Evolutionary conservation across 2,888 invertebrate species (phyloP).

Genomic region (Diploptera punctata): DNA sequence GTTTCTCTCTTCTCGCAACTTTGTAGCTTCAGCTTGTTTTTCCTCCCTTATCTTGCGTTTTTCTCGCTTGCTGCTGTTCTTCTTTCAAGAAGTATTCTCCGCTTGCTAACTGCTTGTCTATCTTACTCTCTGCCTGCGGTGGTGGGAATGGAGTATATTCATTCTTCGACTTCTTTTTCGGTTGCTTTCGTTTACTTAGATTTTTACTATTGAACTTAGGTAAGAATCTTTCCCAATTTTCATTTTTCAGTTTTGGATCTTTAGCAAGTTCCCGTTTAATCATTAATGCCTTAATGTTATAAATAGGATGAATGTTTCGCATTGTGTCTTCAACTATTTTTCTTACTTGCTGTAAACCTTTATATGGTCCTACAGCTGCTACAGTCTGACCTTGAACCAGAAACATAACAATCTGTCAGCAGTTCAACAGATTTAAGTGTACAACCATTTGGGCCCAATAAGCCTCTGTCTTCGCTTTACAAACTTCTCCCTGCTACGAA

Average conservation of each 20-base stretch:
- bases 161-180: conserved; percentile 88
- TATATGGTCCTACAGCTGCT: conserved; percentile 93
- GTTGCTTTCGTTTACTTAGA: conserved; percentile 85
- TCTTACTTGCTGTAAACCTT: conserved; percentile 85
- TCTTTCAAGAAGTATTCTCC: conserved; percentile 97
- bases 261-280: conserved; percentile 95
- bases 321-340: conserved; percentile 95
- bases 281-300: conserved; percentile 97
- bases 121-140: conserved; percentile 85
- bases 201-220: conserved; percentile 94
- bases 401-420: conserved; percentile 81
- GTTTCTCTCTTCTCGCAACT: conserved; percentile 75
- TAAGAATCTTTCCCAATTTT: conserved; percentile 96
- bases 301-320: conserved; percentile 99
- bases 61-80: conserved; percentile 75
- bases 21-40: conserved; percentile 76
- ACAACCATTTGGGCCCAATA: conserved; percentile 97
- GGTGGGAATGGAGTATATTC: conserved; percentile 99
- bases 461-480: conserved; percentile 92
- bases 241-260: conserved; percentile 88
- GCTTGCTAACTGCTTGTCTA: conserved; percentile 90
- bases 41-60: conserved; percentile 76
- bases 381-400: conserved; percentile 98
- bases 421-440: conserved; percentile 97
- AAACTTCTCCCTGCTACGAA: conserved; percentile 92